A percentile compares a stretch with the other conserved stretches of the same genome.
Conservation (phyloP, 1,140 invertebrate genomes). For the Dysdera silvatica region DNA sequence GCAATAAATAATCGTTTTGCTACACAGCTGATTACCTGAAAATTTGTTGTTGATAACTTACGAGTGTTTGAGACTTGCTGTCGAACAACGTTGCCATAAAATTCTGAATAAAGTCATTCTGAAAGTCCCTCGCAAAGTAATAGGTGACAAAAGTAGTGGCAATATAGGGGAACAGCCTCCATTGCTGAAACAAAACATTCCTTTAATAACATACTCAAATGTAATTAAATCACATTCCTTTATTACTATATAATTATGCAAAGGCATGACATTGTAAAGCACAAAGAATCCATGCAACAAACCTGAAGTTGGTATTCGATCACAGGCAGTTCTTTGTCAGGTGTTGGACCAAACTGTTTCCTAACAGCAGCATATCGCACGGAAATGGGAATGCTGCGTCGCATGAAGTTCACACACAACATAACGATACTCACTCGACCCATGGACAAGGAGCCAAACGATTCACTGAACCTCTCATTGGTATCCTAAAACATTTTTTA, state of each 20-base stretch:
- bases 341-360: slow-evolving; percentile 71
- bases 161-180: slow-evolving; percentile 78
- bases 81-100: slow-evolving; percentile 46
- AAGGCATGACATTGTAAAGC: too few species aligned
- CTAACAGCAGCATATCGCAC: slow-evolving; percentile 81
- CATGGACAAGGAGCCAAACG: slow-evolving; percentile 73
- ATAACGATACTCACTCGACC: slow-evolving; percentile 61
- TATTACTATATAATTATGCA: too few species aligned
- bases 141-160: slow-evolving; percentile 68
- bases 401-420: slow-evolving; percentile 61
- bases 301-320: slow-evolving; percentile 82
- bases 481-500: slow-evolving; percentile 59
- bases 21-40: too few species aligned
- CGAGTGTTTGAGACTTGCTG: slow-evolving; percentile 44
- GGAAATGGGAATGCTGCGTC: slow-evolving; percentile 69
- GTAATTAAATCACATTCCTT: too few species aligned
- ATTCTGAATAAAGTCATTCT: slow-evolving; percentile 50
- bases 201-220: too few species aligned
- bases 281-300: too few species aligned
- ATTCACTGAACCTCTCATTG: slow-evolving; percentile 64
- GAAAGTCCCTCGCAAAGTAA: slow-evolving; percentile 58
- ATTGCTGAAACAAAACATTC: slow-evolving; percentile 57
- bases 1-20: too few species aligned
- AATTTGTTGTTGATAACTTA: too few species aligned
- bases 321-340: slow-evolving; percentile 61